Evolutionary conservation across 2,888 invertebrate genomes (phyloP).

Genomic region (Sphaerophoria rueppellii): DNA sequence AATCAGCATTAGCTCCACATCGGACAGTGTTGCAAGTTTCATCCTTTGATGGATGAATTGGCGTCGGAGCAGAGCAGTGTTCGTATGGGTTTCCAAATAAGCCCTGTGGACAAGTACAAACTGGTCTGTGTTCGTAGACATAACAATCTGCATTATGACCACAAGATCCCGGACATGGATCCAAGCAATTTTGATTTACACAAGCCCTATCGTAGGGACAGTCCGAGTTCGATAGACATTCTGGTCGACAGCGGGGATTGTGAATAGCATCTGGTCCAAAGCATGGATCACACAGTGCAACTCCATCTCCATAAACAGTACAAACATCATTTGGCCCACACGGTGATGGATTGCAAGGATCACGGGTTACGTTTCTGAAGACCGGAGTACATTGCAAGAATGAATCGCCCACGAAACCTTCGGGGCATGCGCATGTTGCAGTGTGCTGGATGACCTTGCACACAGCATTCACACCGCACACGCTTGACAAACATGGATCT

Average conservation of each 20-base stretch:
- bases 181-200: slow-evolving; percentile 87
- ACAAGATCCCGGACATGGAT: slow-evolving; percentile 91
- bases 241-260: slow-evolving; percentile 90
- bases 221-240: slow-evolving; percentile 91
- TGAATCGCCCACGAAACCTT: slow-evolving; percentile 91
- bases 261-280: slow-evolving; percentile 86
- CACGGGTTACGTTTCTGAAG: slow-evolving; percentile 85
- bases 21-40: slow-evolving; percentile 86
- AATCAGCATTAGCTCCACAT: slow-evolving; percentile 90
- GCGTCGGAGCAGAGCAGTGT: slow-evolving; percentile 85
- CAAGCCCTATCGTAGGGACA: slow-evolving; percentile 91
- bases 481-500: slow-evolving; percentile 88
- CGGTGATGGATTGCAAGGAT: slow-evolving; percentile 90
- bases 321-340: slow-evolving; percentile 88
- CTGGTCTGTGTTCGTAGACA: slow-evolving; percentile 88
- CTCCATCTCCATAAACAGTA: slow-evolving; percentile 87
- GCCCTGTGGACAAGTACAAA: slow-evolving; percentile 87
- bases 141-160: slow-evolving; percentile 88
- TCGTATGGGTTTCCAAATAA: slow-evolving; percentile 90
- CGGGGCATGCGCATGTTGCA: slow-evolving; percentile 90
- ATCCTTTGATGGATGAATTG: slow-evolving; percentile 78
- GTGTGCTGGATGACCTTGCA: slow-evolving; percentile 92
- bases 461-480: slow-evolving; percentile 91
- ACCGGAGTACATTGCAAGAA: slow-evolving; percentile 87
- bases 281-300: slow-evolving; percentile 92